Percentiles rank a stretch among this genome's conserved stretches.
These are phyloP conservation scores for Ptychoptera contaminata DNA, from an alignment of 2,888 invertebrate genomes.

Conservation along the genomic window DNA sequence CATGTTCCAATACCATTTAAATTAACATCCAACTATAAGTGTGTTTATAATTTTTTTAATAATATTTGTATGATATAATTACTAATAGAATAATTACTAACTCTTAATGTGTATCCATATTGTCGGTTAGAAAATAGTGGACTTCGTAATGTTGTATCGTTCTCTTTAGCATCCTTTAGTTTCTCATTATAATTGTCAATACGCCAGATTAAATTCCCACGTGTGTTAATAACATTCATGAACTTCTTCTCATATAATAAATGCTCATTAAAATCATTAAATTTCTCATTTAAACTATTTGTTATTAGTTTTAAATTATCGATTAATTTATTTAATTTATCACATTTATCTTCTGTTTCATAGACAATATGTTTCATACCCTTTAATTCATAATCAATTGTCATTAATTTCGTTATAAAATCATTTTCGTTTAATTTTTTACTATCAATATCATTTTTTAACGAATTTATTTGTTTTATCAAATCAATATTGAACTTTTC, in stretches of 20 bases:
- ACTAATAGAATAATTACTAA: conserved; percentile 20
- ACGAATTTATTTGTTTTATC: no score
- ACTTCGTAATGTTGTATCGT: conserved; percentile 45
- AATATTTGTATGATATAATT: background rate
- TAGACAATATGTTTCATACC: conserved; percentile 34
- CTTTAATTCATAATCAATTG: conserved; percentile 34
- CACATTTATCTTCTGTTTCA: conserved; percentile 36
- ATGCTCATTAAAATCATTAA: conserved; percentile 32
- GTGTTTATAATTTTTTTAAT: background rate
- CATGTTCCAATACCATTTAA: conserved; percentile 62
- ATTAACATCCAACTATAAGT: conserved; percentile 43
- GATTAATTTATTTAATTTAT: conserved; percentile 32
- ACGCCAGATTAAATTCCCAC: conserved; percentile 50
- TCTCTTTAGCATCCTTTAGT: conserved; percentile 50
- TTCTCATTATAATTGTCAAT: conserved; percentile 47
- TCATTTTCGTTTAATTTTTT: no score
- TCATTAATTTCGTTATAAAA: conserved; percentile 26
- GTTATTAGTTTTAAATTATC: conserved; percentile 26
- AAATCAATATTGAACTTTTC: no score
- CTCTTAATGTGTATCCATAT: conserved; percentile 59
- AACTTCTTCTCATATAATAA: conserved; percentile 25
- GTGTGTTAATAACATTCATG: conserved; percentile 22
- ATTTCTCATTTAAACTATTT: conserved; percentile 31
- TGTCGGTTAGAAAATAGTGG: conserved; percentile 51
- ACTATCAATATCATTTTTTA: no score